Conservation (phyloP, 2,113 vertebrate genomes). For the Antidorcas marsupialis region DNA sequence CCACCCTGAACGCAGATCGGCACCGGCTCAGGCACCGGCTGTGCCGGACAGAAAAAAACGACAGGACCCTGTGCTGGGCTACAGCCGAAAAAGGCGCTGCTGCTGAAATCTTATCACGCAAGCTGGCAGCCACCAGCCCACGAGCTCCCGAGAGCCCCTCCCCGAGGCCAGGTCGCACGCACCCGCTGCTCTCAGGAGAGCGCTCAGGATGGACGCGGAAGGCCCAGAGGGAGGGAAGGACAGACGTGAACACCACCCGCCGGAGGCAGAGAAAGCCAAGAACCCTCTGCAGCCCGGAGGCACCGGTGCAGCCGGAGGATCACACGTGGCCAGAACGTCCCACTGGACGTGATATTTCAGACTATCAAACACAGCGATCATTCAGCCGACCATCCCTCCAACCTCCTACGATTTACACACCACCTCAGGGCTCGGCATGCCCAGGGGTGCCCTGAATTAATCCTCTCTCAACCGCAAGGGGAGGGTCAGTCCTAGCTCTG, state of each 20-base stretch:
- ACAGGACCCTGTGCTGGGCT: accelerated
- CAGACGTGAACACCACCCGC: background rate
- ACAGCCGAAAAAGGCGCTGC: no score
- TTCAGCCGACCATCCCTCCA: background rate
- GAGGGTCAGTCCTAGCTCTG: background rate
- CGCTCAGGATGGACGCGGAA: background rate
- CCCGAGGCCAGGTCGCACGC: background rate
- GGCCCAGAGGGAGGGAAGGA: background rate
- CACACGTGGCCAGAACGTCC: accelerated
- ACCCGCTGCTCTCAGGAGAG: background rate
- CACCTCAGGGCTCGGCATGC: background rate
- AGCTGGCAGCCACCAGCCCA: background rate
- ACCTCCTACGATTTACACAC: no score
- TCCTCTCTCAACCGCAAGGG: background rate
- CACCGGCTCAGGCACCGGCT: background rate
- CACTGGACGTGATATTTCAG: no score
- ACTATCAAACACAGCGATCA: background rate
- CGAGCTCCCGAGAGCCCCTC: background rate
- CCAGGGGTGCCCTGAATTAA: no score
- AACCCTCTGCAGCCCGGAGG: background rate
- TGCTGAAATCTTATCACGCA: no score
- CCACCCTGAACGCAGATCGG: accelerated
- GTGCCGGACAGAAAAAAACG: background rate
- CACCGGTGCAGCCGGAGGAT: accelerated
- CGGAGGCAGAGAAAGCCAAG: background rate